A percentile compares a stretch with the other conserved stretches of the same genome.
These are phyloP conservation scores for Halictus ligatus DNA, from an alignment of 2,888 invertebrate genomes.

Conservation along the genomic window DNA sequence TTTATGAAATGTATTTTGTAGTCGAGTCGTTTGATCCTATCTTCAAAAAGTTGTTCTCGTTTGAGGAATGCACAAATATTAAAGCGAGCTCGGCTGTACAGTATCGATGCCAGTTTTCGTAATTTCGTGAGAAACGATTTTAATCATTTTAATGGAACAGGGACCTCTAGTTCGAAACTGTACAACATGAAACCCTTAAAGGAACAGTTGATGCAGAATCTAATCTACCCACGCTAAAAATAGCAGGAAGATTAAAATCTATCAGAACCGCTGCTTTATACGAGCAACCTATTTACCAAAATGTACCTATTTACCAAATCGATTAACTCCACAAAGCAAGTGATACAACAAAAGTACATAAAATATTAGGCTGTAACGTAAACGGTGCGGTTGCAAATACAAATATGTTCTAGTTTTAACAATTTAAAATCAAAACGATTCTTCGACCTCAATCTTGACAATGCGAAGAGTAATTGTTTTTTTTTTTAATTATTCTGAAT, in stretches of 20 bases:
- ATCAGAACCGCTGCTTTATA: background rate
- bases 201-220: conserved; percentile 1
- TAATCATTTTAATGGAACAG: background rate
- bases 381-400: too few relatives aligned
- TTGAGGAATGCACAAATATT: background rate
- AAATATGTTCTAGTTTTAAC: too few relatives aligned
- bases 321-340: background rate
- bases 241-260: background rate
- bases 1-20: background rate
- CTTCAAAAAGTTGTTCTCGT: too few relatives aligned
- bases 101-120: background rate
- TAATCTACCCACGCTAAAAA: background rate
- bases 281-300: background rate
- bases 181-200: conserved; percentile 3
- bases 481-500: background rate
- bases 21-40: background rate
- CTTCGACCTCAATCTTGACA: background rate
- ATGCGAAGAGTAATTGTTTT: background rate
- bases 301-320: background rate
- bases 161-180: background rate
- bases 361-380: background rate
- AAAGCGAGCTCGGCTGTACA: background rate
- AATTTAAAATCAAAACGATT: background rate
- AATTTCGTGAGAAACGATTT: background rate
- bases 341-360: background rate